phyloP scores from a whole-genome alignment of 1,140 invertebrate genomes.

The Saxidomus purpurata region DNA sequence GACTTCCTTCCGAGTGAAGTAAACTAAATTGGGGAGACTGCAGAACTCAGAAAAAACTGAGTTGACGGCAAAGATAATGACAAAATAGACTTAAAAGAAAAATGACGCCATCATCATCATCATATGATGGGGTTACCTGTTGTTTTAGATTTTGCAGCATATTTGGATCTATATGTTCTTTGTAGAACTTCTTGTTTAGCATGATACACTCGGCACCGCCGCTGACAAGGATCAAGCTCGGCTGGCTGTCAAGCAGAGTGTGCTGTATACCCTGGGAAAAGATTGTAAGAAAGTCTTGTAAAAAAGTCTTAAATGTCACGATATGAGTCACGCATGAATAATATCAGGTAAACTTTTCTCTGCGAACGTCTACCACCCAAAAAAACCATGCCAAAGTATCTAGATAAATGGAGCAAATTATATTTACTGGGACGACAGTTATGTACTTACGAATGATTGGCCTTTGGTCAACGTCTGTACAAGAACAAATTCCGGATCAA shows the following conservation, averaged over 20 bases:
- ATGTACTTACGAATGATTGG: constrained; percentile 62
- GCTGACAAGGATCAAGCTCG: constrained; percentile 79
- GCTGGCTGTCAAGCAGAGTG: constrained; percentile 76
- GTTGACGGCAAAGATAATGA: too few relatives aligned
- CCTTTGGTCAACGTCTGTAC: constrained; percentile 63
- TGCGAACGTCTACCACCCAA: too few relatives aligned
- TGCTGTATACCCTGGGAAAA: constrained; percentile 73
- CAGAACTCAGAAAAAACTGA: too few relatives aligned
- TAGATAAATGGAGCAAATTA: too few relatives aligned
- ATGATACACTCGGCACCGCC: constrained; percentile 81
- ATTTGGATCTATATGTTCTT: constrained; percentile 73
- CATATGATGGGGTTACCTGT: constrained; percentile 71
- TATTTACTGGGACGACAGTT: too few relatives aligned
- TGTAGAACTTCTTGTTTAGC: constrained; percentile 78
- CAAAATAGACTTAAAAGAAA: background rate
- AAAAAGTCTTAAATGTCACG: too few relatives aligned
- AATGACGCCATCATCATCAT: background rate
- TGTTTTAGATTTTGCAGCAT: constrained; percentile 72
- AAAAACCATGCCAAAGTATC: too few relatives aligned
- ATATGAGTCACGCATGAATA: too few relatives aligned
- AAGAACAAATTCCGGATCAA: constrained; percentile 60
- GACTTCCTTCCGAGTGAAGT: too few relatives aligned
- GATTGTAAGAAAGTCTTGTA: background rate
- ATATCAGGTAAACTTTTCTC: too few relatives aligned
- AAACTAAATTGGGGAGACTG: too few relatives aligned